These are phyloP conservation scores for Cirrhinus molitorella DNA, from an alignment of 2,797 vertebrate genomes.

Conservation along the genomic window DNA sequence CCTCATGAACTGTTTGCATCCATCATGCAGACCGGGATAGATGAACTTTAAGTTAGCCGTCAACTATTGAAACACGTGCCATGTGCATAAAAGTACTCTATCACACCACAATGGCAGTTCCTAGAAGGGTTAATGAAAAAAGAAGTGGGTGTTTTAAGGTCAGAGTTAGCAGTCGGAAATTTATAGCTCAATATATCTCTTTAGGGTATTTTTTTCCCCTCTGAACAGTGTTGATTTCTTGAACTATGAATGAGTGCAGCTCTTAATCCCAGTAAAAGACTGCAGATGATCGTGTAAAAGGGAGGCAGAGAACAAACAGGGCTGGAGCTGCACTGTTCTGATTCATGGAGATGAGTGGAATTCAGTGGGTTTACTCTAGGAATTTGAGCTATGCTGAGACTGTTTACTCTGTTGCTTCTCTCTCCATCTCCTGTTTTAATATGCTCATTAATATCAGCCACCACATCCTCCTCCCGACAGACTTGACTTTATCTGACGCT, in stretches of 20 bases:
- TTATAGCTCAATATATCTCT: slow-evolving; percentile 28
- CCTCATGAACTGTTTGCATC: slow-evolving; percentile 30
- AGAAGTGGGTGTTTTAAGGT: slow-evolving; percentile 16
- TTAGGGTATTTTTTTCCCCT: not conserved
- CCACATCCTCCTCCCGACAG: slow-evolving; percentile 30
- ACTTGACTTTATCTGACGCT: slow-evolving; percentile 50
- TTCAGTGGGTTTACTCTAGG: slow-evolving; percentile 45
- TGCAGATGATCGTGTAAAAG: slow-evolving; percentile 27
- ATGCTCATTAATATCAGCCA: slow-evolving; percentile 56
- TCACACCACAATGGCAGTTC: slow-evolving; percentile 4
- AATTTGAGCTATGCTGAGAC: slow-evolving; percentile 58
- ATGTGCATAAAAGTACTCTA: not conserved
- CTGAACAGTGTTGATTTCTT: slow-evolving; percentile 34
- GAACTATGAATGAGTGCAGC: slow-evolving; percentile 28
- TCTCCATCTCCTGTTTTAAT: slow-evolving; percentile 58
- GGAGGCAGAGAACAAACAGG: slow-evolving; percentile 48
- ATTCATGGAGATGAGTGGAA: slow-evolving; percentile 61
- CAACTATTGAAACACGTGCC: slow-evolving; percentile 15
- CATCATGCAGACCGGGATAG: not conserved
- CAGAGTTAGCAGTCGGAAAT: slow-evolving; percentile 15
- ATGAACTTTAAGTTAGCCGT: slow-evolving; percentile 10
- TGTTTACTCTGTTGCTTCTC: slow-evolving; percentile 62
- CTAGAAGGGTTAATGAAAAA: slow-evolving; percentile 33
- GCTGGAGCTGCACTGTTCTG: slow-evolving; percentile 41
- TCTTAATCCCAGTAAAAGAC: slow-evolving; percentile 20